Evolutionary conservation across 1,140 invertebrate genomes (phyloP).

Genomic region (Drosophila eugracilis): DNA sequence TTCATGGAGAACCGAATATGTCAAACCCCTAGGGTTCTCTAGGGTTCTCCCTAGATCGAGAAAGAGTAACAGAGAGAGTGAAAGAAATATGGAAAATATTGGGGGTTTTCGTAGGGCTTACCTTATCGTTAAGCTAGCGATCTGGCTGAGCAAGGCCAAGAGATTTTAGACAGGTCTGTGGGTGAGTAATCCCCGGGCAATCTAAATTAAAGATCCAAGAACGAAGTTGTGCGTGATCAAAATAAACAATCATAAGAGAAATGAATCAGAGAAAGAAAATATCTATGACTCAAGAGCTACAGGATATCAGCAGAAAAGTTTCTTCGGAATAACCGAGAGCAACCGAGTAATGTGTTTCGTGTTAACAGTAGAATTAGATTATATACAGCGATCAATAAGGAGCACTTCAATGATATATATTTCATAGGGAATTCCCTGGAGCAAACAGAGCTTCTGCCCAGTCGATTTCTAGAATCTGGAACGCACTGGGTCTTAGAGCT

Average conservation of each 20-base stretch:
- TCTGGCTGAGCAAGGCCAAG: too few relatives aligned
- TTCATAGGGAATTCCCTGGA: neutral
- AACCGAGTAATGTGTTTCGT: too few relatives aligned
- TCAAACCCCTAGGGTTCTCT: constrained; percentile 10
- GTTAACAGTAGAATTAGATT: too few relatives aligned
- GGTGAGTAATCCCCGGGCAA: constrained; percentile 18
- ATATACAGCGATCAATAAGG: too few relatives aligned
- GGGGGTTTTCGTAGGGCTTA: neutral
- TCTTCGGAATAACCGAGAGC: neutral
- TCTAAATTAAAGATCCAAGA: constrained; percentile 6
- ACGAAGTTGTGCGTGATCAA: neutral
- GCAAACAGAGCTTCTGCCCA: neutral
- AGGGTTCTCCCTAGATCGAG: constrained; percentile 1
- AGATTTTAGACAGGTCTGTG: neutral
- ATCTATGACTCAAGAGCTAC: constrained; percentile 16
- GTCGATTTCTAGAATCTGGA: neutral
- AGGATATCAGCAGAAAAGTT: neutral
- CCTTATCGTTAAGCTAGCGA: neutral
- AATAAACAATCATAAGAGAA: neutral
- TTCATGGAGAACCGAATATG: neutral
- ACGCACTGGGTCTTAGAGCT: neutral
- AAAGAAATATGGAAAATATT: neutral
- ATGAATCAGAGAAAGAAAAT: constrained; percentile 19
- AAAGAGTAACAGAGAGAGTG: neutral
- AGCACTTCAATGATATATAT: too few relatives aligned